A percentile compares a stretch with the other conserved stretches of the same genome.
Evolutionary conservation across 2,113 vertebrate genomes (phyloP).

Genomic region (Neomonachus schauinslandi): DNA sequence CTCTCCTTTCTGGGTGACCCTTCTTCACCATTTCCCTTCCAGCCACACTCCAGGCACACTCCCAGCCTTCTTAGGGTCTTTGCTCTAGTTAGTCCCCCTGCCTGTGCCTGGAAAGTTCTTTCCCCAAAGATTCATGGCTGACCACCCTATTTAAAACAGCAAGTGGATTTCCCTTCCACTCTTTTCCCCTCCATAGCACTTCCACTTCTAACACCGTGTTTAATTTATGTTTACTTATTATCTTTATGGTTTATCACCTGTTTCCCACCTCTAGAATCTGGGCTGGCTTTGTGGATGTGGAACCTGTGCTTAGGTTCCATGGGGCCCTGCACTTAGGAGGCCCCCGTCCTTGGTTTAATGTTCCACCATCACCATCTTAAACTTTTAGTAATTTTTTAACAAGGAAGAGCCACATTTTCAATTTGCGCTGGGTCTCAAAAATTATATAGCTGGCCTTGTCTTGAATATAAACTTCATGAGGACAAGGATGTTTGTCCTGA

Average conservation of each 20-base stretch:
- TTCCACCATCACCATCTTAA: neutral
- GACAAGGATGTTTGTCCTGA: neutral
- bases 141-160: too few relatives aligned
- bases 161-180: neutral
- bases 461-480: neutral
- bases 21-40: neutral
- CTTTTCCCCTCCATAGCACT: neutral
- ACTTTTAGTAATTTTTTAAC: neutral
- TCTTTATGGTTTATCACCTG: neutral
- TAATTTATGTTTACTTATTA: neutral
- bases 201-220: neutral
- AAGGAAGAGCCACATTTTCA: neutral
- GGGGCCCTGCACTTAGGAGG: fast-evolving
- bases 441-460: neutral
- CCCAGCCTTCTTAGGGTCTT: neutral
- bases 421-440: neutral
- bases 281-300: neutral
- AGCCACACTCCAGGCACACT: neutral
- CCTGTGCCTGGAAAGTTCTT: neutral
- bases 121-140: neutral
- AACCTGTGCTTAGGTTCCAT: neutral
- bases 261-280: neutral
- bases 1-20: neutral
- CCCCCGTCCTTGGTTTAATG: neutral
- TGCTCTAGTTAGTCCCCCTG: neutral